Base-by-base conservation (phyloP, 2,797 vertebrate species). In the Gymnoscopelus microlampas region DNA sequence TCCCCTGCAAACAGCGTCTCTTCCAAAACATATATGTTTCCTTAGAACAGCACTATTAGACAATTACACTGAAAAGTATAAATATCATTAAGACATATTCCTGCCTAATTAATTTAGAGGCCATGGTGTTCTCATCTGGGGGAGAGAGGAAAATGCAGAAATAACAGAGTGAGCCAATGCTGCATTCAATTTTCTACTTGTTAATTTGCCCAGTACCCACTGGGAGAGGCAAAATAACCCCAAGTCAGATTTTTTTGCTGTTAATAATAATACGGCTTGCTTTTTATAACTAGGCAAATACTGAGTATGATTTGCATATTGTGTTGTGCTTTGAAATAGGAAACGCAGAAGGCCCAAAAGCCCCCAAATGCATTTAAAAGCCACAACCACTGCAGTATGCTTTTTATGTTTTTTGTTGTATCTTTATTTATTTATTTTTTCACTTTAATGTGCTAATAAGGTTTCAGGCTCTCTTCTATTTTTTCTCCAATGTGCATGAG, bases 171-270 rank as follows among this genome's bases (percentile, higher is more conserved):
- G 67, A 32, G 81, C 58, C 60, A 84, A 80, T 70, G 76, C 79
- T 84, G 83, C 85, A 77, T 86, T 80, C 73, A 85, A 83, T 89
- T 91, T 89, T 88, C 80, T 89, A 86, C 89, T 81, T 82, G 86
- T 78, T 91, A 81, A 92, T 89, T 89, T 91, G 87, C 80, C 68
- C 82, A 82, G 77, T 85, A 81, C 92, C 91, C 73, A 63, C 90
- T 90, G 92, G 85, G 92, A 87, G 89, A 90, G 84, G 87, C 92
- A 93, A 92, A 94, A 94, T 91, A 94, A 93, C 91, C 89, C 87
- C 84, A 85, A 89, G 90, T 87, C 82, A 90, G 86, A 87, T 77
- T 85, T 90, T 89, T 90, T 87, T 84, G 72, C 83, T 85, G 82
- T 87, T 88, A 89, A 91, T 93, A 90, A 93, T 88, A 93, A 93